phyloP scores from a whole-genome alignment of 2,888 invertebrate species.

The Gasteruption jaculator region DNA sequence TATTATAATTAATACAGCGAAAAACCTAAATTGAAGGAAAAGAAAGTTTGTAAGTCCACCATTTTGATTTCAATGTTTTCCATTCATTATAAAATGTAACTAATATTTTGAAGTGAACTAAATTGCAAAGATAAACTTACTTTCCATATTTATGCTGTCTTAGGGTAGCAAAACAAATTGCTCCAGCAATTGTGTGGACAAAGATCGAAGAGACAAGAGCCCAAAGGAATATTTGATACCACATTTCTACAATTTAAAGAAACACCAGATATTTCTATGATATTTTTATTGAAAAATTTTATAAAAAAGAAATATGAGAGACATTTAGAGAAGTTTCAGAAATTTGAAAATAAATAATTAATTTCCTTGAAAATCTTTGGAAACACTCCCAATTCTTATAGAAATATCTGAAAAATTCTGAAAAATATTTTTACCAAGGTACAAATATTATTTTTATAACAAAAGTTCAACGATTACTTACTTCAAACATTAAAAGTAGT shows the following conservation, averaged over 20 bases:
- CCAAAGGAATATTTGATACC: conserved; percentile 96
- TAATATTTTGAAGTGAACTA: conserved; percentile 1
- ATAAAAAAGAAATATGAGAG: conserved; percentile 1
- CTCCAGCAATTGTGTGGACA: conserved; percentile 86
- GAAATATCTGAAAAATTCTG: no score
- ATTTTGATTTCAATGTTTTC: not conserved
- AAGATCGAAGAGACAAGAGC: conserved; percentile 90
- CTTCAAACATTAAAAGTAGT: no score
- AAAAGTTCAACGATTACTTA: no score
- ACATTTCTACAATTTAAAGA: conserved; percentile 71
- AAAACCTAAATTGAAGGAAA: conserved; percentile 63
- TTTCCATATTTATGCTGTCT: conserved; percentile 89
- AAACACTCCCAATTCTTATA: no score
- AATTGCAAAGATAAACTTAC: conserved; percentile 41
- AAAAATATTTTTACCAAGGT: no score
- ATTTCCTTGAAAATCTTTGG: no score
- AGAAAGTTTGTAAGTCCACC: conserved; percentile 2
- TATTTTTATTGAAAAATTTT: not conserved
- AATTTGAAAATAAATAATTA: not conserved
- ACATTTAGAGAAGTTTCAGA: conserved; percentile 4
- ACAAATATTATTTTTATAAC: no score
- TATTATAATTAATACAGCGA: conserved; percentile 79
- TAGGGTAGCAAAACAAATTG: conserved; percentile 86
- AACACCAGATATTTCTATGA: not conserved
- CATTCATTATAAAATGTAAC: not conserved